phyloP scores from a whole-genome alignment of 1,140 invertebrate genomes.

The Stratiolaelaps scimitus region DNA sequence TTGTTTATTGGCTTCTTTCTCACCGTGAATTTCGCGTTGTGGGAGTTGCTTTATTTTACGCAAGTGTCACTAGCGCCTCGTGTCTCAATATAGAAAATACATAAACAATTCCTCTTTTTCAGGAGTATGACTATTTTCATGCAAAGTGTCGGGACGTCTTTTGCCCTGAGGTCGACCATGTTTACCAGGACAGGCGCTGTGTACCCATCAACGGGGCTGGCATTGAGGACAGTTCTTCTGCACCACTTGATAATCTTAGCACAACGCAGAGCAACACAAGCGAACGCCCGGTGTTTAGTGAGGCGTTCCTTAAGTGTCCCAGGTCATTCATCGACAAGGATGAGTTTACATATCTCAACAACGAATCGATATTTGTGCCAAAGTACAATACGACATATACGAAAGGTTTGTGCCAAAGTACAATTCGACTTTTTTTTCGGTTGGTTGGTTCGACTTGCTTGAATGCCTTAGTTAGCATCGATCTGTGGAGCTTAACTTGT shows the following conservation, averaged over 20 bases:
- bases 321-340: conserved; percentile 41
- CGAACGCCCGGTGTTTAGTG: not conserved
- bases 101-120: not conserved
- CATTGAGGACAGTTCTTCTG: conserved; percentile 23
- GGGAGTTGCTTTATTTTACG: no score
- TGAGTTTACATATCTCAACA: conserved; percentile 42
- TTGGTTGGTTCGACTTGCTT: no score
- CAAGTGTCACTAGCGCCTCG: no score
- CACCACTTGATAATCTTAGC: conserved; percentile 9
- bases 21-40: no score
- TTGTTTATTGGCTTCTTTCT: no score
- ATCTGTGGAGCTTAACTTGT: no score
- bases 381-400: conserved; percentile 40
- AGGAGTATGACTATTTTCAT: conserved; percentile 14
- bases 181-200: conserved; percentile 22
- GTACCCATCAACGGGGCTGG: not conserved
- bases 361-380: conserved; percentile 41
- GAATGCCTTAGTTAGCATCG: no score
- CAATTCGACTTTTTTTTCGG: no score
- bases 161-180: not conserved
- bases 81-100: no score
- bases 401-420: not conserved
- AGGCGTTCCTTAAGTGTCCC: conserved; percentile 39
- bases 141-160: conserved; percentile 21
- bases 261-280: conserved; percentile 1